These are phyloP conservation scores for Drosophila serrata DNA, from an alignment of 1,140 invertebrate genomes.

Conservation along the genomic window DNA sequence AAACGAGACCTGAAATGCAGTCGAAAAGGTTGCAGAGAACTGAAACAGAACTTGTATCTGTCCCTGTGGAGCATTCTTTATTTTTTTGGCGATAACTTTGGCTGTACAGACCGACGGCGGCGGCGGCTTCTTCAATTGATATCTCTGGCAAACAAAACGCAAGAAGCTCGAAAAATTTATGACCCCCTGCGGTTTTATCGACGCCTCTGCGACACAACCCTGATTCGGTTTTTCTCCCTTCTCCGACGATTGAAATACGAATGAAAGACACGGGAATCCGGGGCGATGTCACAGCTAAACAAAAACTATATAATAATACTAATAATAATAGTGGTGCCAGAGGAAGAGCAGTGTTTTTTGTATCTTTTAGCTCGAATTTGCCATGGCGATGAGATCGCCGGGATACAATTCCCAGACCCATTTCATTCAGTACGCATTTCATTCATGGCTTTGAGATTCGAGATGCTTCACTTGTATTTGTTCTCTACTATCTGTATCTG, in stretches of 20 bases:
- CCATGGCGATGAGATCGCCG: slow-evolving; percentile 36
- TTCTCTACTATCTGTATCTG: slow-evolving; percentile 16
- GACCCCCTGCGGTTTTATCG: slow-evolving; percentile 81
- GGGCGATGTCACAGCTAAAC: slow-evolving; percentile 47
- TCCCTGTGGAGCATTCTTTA: slow-evolving; percentile 54
- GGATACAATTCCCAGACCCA: slow-evolving; percentile 59
- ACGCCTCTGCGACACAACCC: slow-evolving; percentile 67
- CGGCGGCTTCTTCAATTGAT: slow-evolving; percentile 76
- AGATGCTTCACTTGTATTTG: slow-evolving; percentile 34
- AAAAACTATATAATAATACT: slow-evolving; percentile 46
- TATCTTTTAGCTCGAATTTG: slow-evolving; percentile 53
- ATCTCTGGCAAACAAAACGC: slow-evolving; percentile 71
- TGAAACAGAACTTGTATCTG: slow-evolving; percentile 39
- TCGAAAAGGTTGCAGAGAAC: slow-evolving; percentile 45
- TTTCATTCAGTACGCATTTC: slow-evolving; percentile 75
- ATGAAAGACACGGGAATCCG: slow-evolving; percentile 62
- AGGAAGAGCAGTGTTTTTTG: slow-evolving; percentile 17
- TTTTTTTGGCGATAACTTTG: slow-evolving; percentile 79
- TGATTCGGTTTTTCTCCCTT: slow-evolving; percentile 13
- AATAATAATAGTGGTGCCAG: slow-evolving; percentile 19
- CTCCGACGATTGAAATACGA: slow-evolving; percentile 68
- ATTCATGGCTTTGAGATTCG: slow-evolving; percentile 72
- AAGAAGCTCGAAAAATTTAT: slow-evolving; percentile 82
- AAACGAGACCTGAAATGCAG: slow-evolving; percentile 55
- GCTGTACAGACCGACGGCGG: slow-evolving; percentile 41